Conservation (phyloP, 2,888 invertebrate genomes). For the Sesia apiformis region DNA sequence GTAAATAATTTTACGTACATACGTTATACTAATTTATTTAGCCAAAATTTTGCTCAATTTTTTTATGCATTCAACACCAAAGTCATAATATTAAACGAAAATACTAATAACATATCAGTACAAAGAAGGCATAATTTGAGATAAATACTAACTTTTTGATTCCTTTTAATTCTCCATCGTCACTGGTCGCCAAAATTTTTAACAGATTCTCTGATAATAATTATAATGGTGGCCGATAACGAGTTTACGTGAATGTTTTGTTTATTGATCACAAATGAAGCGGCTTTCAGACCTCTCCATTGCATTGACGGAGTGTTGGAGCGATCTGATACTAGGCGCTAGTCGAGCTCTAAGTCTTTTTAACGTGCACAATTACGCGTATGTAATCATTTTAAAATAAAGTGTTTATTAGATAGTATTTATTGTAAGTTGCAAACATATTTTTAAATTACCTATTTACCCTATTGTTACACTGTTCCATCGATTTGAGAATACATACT, state of each 20-base stretch:
- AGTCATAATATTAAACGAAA: constrained; percentile 64
- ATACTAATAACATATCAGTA: constrained; percentile 57
- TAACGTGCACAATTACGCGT: constrained; percentile 3
- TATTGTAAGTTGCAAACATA: too few species aligned
- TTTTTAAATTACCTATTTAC: too few species aligned
- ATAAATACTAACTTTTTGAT: background rate
- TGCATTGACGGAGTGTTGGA: background rate
- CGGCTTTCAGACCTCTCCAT: background rate
- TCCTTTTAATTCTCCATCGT: background rate
- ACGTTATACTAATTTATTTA: constrained; percentile 54
- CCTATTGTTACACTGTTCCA: too few species aligned
- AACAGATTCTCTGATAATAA: background rate
- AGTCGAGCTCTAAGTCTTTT: constrained; percentile 45
- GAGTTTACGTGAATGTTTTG: too few species aligned
- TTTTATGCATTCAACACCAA: constrained; percentile 70
- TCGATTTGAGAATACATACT: too few species aligned
- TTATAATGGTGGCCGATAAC: too few species aligned
- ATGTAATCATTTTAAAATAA: background rate
- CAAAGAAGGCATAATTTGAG: constrained; percentile 58
- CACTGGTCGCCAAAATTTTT: background rate
- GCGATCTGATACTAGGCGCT: constrained; percentile 19
- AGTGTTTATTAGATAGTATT: too few species aligned
- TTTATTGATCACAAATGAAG: too few species aligned
- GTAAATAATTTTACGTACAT: constrained; percentile 49
- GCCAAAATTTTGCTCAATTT: constrained; percentile 72